Evolutionary conservation across 2,888 invertebrate genomes (phyloP), one percentile per base, ranked within the genome.

Genomic region (Dasysyrphus tricinctus): DNA sequence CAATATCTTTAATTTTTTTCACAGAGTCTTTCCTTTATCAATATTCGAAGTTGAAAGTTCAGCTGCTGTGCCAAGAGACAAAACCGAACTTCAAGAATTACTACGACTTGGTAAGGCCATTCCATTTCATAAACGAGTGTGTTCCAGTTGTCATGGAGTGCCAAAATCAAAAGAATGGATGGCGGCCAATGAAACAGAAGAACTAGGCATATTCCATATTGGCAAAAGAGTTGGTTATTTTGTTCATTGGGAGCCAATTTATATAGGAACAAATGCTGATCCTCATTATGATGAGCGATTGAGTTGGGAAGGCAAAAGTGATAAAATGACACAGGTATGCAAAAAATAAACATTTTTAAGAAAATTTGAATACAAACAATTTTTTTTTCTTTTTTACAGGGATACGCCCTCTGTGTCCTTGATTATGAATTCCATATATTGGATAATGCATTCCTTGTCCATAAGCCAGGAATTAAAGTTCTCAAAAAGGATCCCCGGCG

Each of bases 241-340:
- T 91, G 94, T 96, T 39, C 96, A 97, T 91, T 98, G 98, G 98
- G 98, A 98, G 93, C 98, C 98, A 11, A 97, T 98, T 89, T 98
- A 96, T 90, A 97, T 98, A 82, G 98, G 98, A 19, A 97, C 97
- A 0, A 96, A 98, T 92, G 94, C 94, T 24, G 98, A 97, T 90
- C 97, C 98, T 0, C 94, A 96, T 88, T 98, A 98, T 91, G 98
- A 98, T 89, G 98, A 98, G 92, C 94, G 98, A 90, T 95, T 98
- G 84, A 97, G 97, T 91, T 98, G 98, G 98, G 98, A 98, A 91
- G 98, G 98, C 56, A 97, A 97, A 93, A 96, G 97, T 92, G 98
- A 98, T 93, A 98, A 98, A 93, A 98, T 98, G 98, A 97, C 97
- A 82, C 98, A 98, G 96, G 98, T 97, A 59, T 5, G 2, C 1